Evolutionary conservation across 2,113 vertebrate species (phyloP).

Genomic region (Progne subis): DNA sequence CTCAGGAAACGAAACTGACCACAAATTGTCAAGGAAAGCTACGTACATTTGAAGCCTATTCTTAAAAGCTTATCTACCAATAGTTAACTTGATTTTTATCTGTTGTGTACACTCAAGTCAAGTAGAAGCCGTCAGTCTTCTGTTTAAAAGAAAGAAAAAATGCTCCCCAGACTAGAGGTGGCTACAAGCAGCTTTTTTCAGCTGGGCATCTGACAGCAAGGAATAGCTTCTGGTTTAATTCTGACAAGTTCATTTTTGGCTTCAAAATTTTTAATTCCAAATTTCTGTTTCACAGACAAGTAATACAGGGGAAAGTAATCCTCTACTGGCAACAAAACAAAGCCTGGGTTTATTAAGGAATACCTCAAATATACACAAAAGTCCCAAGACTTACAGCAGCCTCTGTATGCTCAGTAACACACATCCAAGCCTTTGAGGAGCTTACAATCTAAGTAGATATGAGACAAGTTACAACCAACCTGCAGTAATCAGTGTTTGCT

Average conservation of each 20-base stretch:
- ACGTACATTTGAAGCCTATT: not conserved
- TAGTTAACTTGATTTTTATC: not conserved
- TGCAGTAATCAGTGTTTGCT: not conserved
- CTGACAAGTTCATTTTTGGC: not conserved
- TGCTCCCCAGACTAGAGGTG: not conserved
- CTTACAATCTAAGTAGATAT: accelerated
- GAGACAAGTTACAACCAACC: not conserved
- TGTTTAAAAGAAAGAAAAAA: not conserved
- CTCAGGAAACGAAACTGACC: not conserved
- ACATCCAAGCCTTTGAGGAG: not conserved
- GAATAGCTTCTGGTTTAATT: not conserved
- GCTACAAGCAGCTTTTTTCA: not conserved
- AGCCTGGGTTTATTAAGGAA: not conserved
- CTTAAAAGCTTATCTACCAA: not conserved
- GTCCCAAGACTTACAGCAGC: not conserved
- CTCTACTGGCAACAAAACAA: not conserved
- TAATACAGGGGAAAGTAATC: not conserved
- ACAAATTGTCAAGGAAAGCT: not conserved
- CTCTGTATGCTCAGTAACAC: not conserved
- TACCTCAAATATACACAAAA: not conserved
- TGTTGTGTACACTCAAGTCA: not conserved
- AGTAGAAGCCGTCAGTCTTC: not conserved
- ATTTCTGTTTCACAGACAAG: not conserved
- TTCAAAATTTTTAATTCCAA: not conserved
- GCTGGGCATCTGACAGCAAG: not conserved